Base-by-base conservation (phyloP, 2,113 vertebrate genomes). In the Atherinomorus stipes region DNA sequence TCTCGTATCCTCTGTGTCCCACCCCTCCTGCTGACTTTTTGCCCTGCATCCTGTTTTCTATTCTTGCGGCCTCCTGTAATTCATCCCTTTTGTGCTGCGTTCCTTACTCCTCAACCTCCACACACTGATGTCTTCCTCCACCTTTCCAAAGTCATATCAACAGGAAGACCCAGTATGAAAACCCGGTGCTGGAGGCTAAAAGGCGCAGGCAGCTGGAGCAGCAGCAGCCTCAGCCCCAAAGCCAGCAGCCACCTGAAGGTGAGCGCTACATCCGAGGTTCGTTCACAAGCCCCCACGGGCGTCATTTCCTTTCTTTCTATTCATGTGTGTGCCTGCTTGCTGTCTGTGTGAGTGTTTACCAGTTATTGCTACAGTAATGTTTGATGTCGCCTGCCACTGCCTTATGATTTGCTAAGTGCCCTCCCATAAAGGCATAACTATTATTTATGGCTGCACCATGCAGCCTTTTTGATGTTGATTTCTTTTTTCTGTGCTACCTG, bases 101-200 rank as follows among this genome's bases (percentile, higher is more conserved):
- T 62, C 40, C 22, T 57, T 22, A 19, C 11, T 22, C 56, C 61
- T 49, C 49, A 12, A 37, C 62, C 49, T 61, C 34, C 49, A 60
- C 57, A 44, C 42, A 22, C 64, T 19, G 13, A n/a, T n/a, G 16
- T n/a, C 19, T n/a, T 34, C 57, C 23, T 42, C 63, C 63, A 28
- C 62, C 3, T 2, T 26, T 71, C 83, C 86, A 89, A 66, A 99
- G 98, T 95, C 98, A 99, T 90, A 96, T 99, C 93, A 99, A 99
- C 96, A 94, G 97, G 91, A 99, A 98, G 94, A 99, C 98, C 0
- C 98, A 99, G 83, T 99, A 99, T 87, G 98, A 99, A 89, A 99
- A 99, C 87, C 98, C 98, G 2, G 92, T 99, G 84, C 89, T 98
- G 75, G 98, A 99, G 93, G 98, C 96, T 2, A 99, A 99, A 92